Conservation (phyloP, 1,140 invertebrate genomes). For the Drosophila gunungcola region DNA sequence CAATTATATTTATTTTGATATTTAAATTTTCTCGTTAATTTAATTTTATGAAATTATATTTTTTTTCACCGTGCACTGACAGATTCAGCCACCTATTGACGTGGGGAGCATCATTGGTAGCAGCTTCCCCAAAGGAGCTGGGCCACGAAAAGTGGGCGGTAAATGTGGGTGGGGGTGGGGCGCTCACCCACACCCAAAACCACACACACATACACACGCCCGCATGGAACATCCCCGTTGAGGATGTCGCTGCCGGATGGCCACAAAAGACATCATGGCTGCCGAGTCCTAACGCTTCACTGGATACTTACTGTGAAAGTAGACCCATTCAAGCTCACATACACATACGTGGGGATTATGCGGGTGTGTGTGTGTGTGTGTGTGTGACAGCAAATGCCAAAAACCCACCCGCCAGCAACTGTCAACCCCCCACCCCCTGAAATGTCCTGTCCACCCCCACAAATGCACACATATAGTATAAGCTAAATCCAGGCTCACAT, state of each 20-base stretch:
- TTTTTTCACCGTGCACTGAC: constrained; percentile 6
- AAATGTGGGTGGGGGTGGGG: neutral
- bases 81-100: constrained; percentile 50
- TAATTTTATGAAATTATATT: no score
- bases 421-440: constrained; percentile 30
- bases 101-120: constrained; percentile 46
- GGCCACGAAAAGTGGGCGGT: neutral
- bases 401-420: constrained; percentile 63
- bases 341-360: constrained; percentile 34
- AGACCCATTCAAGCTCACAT: constrained; percentile 71
- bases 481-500: constrained; percentile 25
- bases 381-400: constrained; percentile 77
- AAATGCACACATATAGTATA: constrained; percentile 31
- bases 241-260: constrained; percentile 66
- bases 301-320: constrained; percentile 79
- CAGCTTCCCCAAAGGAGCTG: constrained; percentile 22
- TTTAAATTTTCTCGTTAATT: neutral
- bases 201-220: constrained; percentile 6
- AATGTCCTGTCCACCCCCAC: constrained; percentile 26
- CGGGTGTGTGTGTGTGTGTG: constrained; percentile 51
- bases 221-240: constrained; percentile 57
- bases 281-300: constrained; percentile 78
- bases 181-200: constrained; percentile 10
- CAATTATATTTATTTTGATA: no score
- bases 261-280: constrained; percentile 81